Conservation (phyloP, 1,140 invertebrate genomes). For the Chionoecetes opilio region DNA sequence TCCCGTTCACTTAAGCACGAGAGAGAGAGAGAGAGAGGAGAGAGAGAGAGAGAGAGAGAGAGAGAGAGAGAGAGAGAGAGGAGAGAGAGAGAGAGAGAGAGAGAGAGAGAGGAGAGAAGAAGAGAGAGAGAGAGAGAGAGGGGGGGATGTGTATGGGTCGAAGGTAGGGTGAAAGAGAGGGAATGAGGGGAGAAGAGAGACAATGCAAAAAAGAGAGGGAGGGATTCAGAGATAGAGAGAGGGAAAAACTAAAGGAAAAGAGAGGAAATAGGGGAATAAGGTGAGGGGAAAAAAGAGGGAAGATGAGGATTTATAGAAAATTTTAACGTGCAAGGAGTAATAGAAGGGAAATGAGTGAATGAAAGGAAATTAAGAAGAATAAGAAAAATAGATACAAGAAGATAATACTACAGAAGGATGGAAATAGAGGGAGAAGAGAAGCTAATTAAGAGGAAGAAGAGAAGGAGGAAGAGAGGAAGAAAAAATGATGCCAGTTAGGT, state of each 20-base stretch:
- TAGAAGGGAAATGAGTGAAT: not conserved
- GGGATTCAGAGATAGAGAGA: not conserved
- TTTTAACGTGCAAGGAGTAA: no score
- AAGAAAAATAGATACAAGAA: not conserved
- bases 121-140: slow-evolving; percentile 14
- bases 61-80: slow-evolving; percentile 27
- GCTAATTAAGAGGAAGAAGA: no score
- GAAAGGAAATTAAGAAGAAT: not conserved
- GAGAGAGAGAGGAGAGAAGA: not conserved
- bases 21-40: not conserved
- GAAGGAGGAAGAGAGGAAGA: no score
- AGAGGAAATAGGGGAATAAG: not conserved
- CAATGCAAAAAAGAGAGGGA: not conserved
- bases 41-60: slow-evolving; percentile 28
- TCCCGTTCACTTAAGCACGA: slow-evolving; percentile 6
- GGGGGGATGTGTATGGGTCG: no score
- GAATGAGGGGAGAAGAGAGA: not conserved
- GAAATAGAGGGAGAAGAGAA: no score
- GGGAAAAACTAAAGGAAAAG: not conserved
- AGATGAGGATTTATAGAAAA: no score
- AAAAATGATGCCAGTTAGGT: no score
- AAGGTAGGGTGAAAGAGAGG: not conserved
- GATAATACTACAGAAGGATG: no score
- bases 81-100: slow-evolving; percentile 27
- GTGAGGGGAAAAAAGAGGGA: not conserved